A percentile compares a stretch with the other conserved stretches of the same genome.
Evolutionary conservation across 1,140 invertebrate species (phyloP).

Genomic region (Drosophila littoralis): DNA sequence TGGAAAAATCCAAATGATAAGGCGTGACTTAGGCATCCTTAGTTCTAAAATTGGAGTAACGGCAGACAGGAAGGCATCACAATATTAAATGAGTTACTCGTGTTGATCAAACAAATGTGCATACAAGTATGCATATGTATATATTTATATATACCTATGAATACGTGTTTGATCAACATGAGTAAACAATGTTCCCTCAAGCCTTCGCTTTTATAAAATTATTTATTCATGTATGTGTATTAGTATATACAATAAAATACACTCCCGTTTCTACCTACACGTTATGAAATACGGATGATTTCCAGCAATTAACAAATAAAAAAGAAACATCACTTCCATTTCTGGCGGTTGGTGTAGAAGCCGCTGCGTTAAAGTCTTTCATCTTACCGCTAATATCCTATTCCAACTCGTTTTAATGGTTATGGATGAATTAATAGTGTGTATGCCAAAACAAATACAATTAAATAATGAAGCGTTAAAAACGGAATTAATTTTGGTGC

Average conservation of each 20-base stretch:
- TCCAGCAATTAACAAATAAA: conserved; percentile 73
- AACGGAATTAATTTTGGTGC: conserved; percentile 66
- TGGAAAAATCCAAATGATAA: too few species aligned
- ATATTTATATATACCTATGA: too few species aligned
- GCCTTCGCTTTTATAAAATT: too few species aligned
- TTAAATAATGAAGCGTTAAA: conserved; percentile 76
- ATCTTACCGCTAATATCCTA: conserved; percentile 72
- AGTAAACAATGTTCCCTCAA: too few species aligned
- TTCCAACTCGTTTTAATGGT: conserved; percentile 69
- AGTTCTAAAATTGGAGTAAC: too few species aligned
- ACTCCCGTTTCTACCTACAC: conserved; percentile 3
- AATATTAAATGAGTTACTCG: too few species aligned
- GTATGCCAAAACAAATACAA: conserved; percentile 75
- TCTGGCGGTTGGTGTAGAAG: conserved; percentile 55
- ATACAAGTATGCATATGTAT: too few species aligned
- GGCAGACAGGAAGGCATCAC: too few species aligned
- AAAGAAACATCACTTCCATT: conserved; percentile 66
- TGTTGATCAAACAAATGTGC: too few species aligned
- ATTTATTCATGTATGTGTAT: neutral
- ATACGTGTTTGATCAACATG: too few species aligned
- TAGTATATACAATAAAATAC: conserved; percentile 1
- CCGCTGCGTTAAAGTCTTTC: conserved; percentile 53
- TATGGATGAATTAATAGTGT: conserved; percentile 59
- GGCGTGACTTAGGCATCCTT: too few species aligned
- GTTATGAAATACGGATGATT: conserved; percentile 41